Base-by-base conservation (phyloP, 2,113 vertebrate genomes). In the Arvicanthis niloticus region DNA sequence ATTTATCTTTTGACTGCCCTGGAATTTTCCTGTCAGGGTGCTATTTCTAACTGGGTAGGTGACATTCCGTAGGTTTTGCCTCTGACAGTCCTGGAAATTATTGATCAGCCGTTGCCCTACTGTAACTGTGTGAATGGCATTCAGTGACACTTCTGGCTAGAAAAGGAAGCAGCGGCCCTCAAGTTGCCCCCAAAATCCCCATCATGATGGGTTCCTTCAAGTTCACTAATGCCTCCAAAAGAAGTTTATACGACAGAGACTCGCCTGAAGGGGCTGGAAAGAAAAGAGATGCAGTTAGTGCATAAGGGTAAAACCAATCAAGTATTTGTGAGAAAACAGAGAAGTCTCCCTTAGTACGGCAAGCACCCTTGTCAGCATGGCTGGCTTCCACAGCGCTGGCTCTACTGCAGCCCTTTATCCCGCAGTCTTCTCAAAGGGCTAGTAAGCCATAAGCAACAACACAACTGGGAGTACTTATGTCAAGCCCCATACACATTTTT, bases 391-490 rank as follows among this genome's bases (percentile, higher is more conserved):
- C 72, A 87, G 37, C 93, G 89, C 77, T 48, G 0, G 34, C 87
- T 65, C 86, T 51, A 15, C 95, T 60, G 89, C 91, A 73, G 91
- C 89, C 96, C 91, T 98, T 97, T 97, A 96, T 96, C 96, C 96
- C 91, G 67, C 1, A 0, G 62, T 87, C 94, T 97, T 91, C 97
- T 97, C 96, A 96, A 96, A 98, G 95, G 96, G 62, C 82, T 92
- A 72, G 93, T 40, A 88, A 91, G 92, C 86, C 94, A 48, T 45
- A 87, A 96, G 97, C 94, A 98, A 95, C 93, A 94, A 77, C 88
- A 97, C 97, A 97, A 97, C 90, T 94, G 97, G 97, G 97, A 97
- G 82, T 91, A 91, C 96, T 97, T 97, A 96, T 93, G 95, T 97
- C 96, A 93, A 90, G 68, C 81, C 90, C 37, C 78, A 56, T 45